phyloP scores from a whole-genome alignment of 2,113 vertebrate species.

The Tenebrosternarchus preto region DNA sequence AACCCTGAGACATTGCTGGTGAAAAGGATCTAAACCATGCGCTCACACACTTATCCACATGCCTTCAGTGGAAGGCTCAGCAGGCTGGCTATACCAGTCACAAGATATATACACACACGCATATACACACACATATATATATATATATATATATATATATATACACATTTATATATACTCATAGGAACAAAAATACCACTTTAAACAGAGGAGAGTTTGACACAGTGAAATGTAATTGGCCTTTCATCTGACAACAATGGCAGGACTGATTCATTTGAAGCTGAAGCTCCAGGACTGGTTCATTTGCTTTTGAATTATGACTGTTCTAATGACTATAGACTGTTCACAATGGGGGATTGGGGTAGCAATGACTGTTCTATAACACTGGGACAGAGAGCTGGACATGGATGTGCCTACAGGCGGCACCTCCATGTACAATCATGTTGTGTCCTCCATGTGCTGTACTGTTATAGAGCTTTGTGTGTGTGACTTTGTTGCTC shows the following conservation, averaged over 20 bases:
- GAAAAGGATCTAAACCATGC: conserved; percentile 5
- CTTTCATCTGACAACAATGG: conserved; percentile 26
- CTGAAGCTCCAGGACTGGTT: background rate
- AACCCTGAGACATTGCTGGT: background rate
- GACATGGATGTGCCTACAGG: conserved; percentile 25
- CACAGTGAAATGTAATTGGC: conserved; percentile 27
- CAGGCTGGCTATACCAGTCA: background rate
- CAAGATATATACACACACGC: background rate
- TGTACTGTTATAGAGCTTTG: conserved; percentile 7
- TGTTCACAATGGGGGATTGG: conserved; percentile 44
- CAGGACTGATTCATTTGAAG: background rate
- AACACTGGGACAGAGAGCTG: conserved; percentile 15
- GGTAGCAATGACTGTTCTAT: conserved; percentile 31
- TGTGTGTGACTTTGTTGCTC: conserved; percentile 17
- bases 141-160: background rate
- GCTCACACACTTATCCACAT: background rate
- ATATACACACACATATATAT: background rate
- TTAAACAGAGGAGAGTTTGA: conserved; percentile 10
- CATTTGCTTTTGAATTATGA: conserved; percentile 62
- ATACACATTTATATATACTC: background rate
- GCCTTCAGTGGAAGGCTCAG: background rate
- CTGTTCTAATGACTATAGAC: conserved; percentile 67
- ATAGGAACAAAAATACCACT: conserved; percentile 19
- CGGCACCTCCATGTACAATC: conserved; percentile 22
- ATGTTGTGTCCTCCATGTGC: conserved; percentile 23